phyloP scores from a whole-genome alignment of 2,888 invertebrate species.

The Gymnoscelis rufifasciata region DNA sequence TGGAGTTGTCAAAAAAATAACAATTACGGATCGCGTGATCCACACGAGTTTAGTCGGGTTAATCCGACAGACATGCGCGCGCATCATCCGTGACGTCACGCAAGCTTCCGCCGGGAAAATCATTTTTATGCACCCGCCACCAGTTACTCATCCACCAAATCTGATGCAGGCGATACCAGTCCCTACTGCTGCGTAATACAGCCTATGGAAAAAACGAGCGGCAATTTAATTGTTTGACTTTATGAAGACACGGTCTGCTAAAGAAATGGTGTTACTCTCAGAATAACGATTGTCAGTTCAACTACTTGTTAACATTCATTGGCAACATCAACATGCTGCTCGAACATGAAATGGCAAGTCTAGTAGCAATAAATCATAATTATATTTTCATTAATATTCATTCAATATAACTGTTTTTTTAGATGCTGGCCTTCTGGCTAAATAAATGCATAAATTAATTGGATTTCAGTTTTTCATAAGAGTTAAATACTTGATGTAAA shows the following conservation, averaged over 20 bases:
- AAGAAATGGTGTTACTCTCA: constrained; percentile 45
- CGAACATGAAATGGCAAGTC: constrained; percentile 10
- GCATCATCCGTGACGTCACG: constrained; percentile 53
- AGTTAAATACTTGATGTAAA: too few species aligned
- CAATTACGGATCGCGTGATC: constrained; percentile 47
- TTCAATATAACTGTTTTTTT: not conserved
- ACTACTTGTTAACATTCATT: constrained; percentile 29
- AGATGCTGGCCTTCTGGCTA: too few species aligned
- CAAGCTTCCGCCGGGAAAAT: constrained; percentile 52
- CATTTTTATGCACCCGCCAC: constrained; percentile 37
- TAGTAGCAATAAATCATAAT: constrained; percentile 8
- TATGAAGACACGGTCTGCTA: constrained; percentile 51
- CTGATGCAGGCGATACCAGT: constrained; percentile 21
- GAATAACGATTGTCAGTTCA: constrained; percentile 33
- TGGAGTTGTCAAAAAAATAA: constrained; percentile 39
- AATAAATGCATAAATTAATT: too few species aligned
- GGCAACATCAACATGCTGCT: constrained; percentile 23
- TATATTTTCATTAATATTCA: not conserved
- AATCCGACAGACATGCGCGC: constrained; percentile 45
- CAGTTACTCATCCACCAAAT: constrained; percentile 22
- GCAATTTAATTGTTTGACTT: constrained; percentile 27
- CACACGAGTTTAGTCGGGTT: constrained; percentile 46
- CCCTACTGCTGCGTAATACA: constrained; percentile 23
- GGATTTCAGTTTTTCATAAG: too few species aligned
- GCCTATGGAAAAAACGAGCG: constrained; percentile 14